phyloP scores from a whole-genome alignment of 2,797 vertebrate genomes.

The Mormyrops boulengeri region DNA sequence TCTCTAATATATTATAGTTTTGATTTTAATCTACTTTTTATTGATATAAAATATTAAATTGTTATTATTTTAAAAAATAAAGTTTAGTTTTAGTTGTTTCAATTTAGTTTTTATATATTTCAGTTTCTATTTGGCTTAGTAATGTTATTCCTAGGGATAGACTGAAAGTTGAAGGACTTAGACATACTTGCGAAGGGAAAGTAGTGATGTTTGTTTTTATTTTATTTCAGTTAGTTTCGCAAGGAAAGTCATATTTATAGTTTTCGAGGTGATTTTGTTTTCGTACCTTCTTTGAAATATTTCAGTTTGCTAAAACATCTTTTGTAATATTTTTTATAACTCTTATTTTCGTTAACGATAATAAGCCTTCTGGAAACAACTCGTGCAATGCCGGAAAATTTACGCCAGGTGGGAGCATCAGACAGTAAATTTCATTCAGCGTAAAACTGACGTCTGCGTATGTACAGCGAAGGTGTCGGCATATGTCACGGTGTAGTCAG shows the following conservation, averaged over 20 bases:
- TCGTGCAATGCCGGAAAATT: not conserved
- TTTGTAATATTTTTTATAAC: not conserved
- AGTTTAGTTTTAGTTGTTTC: not conserved
- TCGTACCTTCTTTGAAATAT: not conserved
- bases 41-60: not conserved
- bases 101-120: not conserved
- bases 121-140: not conserved
- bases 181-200: not conserved
- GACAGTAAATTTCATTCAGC: not conserved
- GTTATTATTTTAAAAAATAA: not conserved
- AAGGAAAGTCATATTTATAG: not conserved
- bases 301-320: not conserved
- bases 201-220: not conserved
- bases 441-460: not conserved
- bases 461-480: not conserved
- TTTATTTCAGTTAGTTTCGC: not conserved
- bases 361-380: not conserved
- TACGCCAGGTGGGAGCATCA: not conserved
- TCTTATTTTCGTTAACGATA: not conserved
- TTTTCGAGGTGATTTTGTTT: not conserved
- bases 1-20: not conserved
- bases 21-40: not conserved
- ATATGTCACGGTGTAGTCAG: not conserved
- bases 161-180: not conserved
- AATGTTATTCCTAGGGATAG: not conserved